A percentile compares a stretch with the other conserved stretches of the same genome.
Evolutionary conservation across 2,888 invertebrate species (phyloP).

Genomic region (Eristalinus sepulchralis): DNA sequence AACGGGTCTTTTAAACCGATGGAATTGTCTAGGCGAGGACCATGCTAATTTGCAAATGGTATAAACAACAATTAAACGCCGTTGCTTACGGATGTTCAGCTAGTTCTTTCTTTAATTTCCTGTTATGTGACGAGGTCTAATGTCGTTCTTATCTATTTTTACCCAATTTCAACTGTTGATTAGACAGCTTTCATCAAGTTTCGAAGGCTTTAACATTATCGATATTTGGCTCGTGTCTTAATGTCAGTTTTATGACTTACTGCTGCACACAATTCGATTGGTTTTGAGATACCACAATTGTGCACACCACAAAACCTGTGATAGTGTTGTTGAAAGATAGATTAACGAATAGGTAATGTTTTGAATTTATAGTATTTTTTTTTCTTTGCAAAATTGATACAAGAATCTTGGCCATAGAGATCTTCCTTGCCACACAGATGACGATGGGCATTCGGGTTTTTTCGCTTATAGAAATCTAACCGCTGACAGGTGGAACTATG

Average conservation of each 20-base stretch:
- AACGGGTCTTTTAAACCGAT: too few relatives aligned
- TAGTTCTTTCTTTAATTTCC: background rate
- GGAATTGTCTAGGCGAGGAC: too few relatives aligned
- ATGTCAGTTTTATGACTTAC: background rate
- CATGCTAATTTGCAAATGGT: background rate
- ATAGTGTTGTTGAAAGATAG: background rate
- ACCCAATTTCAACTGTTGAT: background rate
- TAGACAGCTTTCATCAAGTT: background rate
- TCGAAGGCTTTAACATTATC: background rate
- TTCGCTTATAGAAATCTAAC: too few relatives aligned
- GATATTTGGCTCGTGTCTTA: background rate
- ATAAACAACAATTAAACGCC: background rate
- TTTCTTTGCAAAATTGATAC: too few relatives aligned
- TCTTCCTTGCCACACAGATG: too few relatives aligned
- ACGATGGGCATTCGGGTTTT: too few relatives aligned
- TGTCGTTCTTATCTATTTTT: background rate
- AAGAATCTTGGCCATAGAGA: too few relatives aligned
- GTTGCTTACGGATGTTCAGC: background rate
- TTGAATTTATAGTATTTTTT: too few relatives aligned
- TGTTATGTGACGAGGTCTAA: background rate
- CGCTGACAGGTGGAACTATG: too few relatives aligned
- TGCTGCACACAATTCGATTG: background rate
- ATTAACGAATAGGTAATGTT: too few relatives aligned
- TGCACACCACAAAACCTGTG: background rate
- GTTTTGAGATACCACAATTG: background rate